Percentiles rank a stretch among this genome's conserved stretches.
Evolutionary conservation across 2,113 vertebrate species (phyloP).

Genomic region (Cettia cetti): DNA sequence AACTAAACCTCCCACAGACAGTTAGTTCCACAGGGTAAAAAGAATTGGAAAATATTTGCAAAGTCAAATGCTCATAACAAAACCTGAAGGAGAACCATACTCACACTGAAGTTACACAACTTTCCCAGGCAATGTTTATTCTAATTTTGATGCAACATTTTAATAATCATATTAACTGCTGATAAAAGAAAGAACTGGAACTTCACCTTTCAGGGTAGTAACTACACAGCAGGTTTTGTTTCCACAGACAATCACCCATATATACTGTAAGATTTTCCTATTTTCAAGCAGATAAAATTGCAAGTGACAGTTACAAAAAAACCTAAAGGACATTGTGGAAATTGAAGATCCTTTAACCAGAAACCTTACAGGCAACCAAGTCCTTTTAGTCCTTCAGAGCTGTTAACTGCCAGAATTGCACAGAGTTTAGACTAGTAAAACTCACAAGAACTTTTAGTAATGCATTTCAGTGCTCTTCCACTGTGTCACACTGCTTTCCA

Average conservation of each 20-base stretch:
- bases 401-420: background rate
- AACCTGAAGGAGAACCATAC: background rate
- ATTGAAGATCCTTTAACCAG: background rate
- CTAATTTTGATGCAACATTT: conserved; percentile 14
- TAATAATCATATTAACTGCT: background rate
- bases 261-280: background rate
- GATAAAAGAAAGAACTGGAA: conserved; percentile 16
- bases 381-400: background rate
- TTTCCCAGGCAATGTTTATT: conserved; percentile 43
- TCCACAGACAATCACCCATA: background rate
- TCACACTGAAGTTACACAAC: background rate
- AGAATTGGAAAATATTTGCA: conserved; percentile 22
- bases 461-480: background rate
- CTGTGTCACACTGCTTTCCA: background rate
- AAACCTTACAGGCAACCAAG: background rate
- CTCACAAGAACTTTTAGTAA: background rate
- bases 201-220: background rate
- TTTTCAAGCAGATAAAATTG: background rate
- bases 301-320: background rate
- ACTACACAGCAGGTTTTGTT: background rate
- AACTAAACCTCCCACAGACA: conserved; percentile 69
- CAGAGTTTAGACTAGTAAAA: background rate
- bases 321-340: background rate
- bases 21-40: conserved; percentile 60
- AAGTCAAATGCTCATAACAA: conserved; percentile 33